Evolutionary conservation across 2,797 vertebrate species (phyloP).

Genomic region (Melanogrammus aeglefinus): DNA sequence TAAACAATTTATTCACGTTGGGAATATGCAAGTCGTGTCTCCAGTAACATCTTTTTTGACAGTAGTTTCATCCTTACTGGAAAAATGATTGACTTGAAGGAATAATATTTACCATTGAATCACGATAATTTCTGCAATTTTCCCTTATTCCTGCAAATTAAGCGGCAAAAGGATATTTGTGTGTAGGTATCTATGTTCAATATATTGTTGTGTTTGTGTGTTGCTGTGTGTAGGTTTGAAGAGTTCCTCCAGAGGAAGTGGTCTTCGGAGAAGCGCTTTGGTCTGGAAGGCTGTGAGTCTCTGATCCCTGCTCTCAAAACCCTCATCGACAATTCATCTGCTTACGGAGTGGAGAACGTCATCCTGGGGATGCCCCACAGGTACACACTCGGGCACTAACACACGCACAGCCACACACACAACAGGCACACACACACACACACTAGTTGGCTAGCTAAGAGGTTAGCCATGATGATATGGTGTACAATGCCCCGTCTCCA

Average conservation of each 20-base stretch:
- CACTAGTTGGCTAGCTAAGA: background rate
- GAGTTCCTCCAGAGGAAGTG: constrained; percentile 88
- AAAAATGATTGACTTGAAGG: no score
- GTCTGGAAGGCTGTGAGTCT: constrained; percentile 85
- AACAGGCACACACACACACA: background rate
- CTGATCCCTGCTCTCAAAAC: constrained; percentile 87
- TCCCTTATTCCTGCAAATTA: no score
- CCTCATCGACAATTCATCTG: constrained; percentile 86
- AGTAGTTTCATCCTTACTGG: no score
- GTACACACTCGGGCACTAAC: constrained; percentile 46
- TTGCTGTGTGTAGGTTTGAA: constrained; percentile 74
- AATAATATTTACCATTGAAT: no score
- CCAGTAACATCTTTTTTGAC: no score
- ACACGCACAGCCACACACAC: background rate
- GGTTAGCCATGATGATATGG: no score
- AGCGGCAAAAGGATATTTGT: background rate
- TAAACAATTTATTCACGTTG: no score
- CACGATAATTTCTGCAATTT: no score
- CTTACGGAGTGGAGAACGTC: constrained; percentile 82
- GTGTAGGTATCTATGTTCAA: background rate
- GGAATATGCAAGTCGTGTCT: no score
- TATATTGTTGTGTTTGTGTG: background rate
- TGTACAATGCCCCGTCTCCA: no score
- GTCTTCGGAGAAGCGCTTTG: constrained; percentile 89
- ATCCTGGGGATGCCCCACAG: constrained; percentile 92